Conservation (phyloP, 2,888 invertebrate species). For the Drosophila demipolita region DNA sequence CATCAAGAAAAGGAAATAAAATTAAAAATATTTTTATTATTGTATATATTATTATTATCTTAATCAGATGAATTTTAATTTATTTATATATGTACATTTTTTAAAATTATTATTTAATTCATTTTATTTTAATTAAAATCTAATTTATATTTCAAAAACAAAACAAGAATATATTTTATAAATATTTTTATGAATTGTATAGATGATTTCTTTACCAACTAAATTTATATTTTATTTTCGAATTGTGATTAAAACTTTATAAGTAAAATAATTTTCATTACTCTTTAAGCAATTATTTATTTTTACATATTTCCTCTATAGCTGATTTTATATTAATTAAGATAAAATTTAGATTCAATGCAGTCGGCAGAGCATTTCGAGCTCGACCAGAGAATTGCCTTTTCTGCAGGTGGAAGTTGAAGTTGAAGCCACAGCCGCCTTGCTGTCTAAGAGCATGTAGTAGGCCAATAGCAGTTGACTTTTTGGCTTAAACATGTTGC, state of each 20-base stretch:
- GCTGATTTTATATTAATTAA: neutral
- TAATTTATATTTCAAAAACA: neutral
- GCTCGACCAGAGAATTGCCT: neutral
- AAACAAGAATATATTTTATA: neutral
- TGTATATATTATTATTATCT: neutral
- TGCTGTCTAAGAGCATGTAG: slow-evolving; percentile 61
- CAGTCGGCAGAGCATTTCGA: slow-evolving; percentile 6
- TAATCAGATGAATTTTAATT: neutral
- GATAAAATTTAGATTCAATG: neutral
- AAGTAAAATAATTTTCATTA: neutral
- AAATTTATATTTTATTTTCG: neutral
- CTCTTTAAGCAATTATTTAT: neutral
- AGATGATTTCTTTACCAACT: rapidly evolving
- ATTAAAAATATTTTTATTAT: neutral
- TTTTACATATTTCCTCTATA: neutral
- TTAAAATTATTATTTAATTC: too few relatives aligned
- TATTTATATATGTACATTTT: neutral
- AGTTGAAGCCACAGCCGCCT: slow-evolving; percentile 52
- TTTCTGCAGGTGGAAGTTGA: slow-evolving; percentile 21
- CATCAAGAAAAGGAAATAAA: neutral
- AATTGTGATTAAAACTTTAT: neutral
- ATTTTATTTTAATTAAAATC: too few relatives aligned
- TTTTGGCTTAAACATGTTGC: slow-evolving; percentile 72
- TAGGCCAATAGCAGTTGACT: slow-evolving; percentile 66
- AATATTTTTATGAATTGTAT: neutral